phyloP scores from a whole-genome alignment of 2,113 vertebrate species.

The Poeciliopsis retropinna region DNA sequence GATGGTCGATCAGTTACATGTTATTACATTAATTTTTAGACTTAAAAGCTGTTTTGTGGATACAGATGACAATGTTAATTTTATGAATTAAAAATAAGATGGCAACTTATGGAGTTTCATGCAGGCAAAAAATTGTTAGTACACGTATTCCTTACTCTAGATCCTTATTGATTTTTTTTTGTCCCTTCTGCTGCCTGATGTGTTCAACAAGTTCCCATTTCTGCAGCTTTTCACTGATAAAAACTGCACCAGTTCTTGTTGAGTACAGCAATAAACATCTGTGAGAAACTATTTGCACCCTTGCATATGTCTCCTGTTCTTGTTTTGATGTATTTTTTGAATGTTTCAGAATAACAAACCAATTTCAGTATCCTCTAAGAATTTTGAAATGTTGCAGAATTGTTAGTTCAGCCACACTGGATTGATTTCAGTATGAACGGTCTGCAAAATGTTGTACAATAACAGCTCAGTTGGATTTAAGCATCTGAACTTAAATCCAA shows the following conservation, averaged over 20 bases:
- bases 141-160: constrained; percentile 60
- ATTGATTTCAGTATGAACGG: background rate
- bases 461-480: background rate
- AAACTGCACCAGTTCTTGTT: background rate
- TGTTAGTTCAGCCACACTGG: too few species aligned
- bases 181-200: constrained; percentile 47
- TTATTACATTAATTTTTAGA: background rate
- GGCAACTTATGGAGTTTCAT: constrained; percentile 5
- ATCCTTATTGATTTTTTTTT: constrained; percentile 63
- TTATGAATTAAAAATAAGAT: background rate
- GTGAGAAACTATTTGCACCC: background rate
- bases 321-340: background rate
- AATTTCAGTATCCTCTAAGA: background rate
- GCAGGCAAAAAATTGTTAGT: constrained; percentile 41
- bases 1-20: background rate
- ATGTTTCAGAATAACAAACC: background rate
- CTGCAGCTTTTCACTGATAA: constrained; percentile 31
- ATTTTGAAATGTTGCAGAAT: too few species aligned
- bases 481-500: too few species aligned
- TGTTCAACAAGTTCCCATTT: constrained; percentile 57
- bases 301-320: background rate
- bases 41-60: background rate
- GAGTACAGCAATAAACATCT: background rate
- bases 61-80: background rate
- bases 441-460: background rate